phyloP scores from a whole-genome alignment of 2,888 invertebrate species.

The Drosophila monieri region DNA sequence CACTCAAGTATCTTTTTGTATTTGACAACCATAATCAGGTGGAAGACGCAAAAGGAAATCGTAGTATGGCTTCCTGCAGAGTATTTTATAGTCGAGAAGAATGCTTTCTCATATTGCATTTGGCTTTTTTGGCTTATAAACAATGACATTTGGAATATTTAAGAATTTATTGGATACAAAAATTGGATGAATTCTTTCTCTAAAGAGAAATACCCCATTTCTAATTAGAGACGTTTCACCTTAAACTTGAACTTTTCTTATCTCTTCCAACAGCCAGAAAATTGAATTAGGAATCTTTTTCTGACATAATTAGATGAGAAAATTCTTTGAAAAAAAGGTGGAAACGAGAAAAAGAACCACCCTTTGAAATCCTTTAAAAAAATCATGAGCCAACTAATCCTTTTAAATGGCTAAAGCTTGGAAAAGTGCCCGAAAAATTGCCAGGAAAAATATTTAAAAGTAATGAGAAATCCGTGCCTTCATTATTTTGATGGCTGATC shows the following conservation, averaged over 20 bases:
- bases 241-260: conserved; percentile 39
- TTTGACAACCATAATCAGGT: conserved; percentile 12
- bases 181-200: too few relatives aligned
- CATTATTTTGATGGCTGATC: conserved; percentile 81
- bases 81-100: conserved; percentile 25
- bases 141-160: conserved; percentile 36
- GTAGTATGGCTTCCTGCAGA: conserved; percentile 2
- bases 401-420: conserved; percentile 62
- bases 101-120: conserved; percentile 6
- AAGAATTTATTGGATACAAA: conserved; percentile 45
- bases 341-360: conserved; percentile 41
- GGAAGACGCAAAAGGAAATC: neutral
- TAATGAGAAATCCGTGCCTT: conserved; percentile 73
- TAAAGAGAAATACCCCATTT: conserved; percentile 1
- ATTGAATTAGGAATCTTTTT: conserved; percentile 65
- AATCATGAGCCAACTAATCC: conserved; percentile 58
- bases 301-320: conserved; percentile 52
- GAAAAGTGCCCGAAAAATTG: conserved; percentile 59
- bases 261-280: conserved; percentile 44
- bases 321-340: conserved; percentile 44
- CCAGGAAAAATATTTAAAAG: conserved; percentile 64
- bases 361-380: conserved; percentile 57
- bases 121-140: conserved; percentile 43
- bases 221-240: conserved; percentile 69
- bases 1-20: conserved; percentile 10